phyloP scores from a whole-genome alignment of 2,113 vertebrate species.

The Stomatorhinus ivindoensis region DNA sequence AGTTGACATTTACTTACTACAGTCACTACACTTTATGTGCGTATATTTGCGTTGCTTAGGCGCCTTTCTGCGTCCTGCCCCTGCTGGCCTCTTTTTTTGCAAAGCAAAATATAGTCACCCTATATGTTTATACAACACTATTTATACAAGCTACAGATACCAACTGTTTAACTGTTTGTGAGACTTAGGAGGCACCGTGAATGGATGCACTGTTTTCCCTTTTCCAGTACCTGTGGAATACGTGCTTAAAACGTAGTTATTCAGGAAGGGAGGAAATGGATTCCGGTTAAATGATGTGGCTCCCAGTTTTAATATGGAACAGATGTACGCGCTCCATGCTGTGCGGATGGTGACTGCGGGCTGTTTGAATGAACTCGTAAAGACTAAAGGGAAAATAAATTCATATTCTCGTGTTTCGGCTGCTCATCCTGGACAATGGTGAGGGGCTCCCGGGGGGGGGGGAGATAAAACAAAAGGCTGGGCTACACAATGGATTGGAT shows the following conservation, averaged over 20 bases:
- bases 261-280: not conserved
- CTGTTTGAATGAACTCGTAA: not conserved
- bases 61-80: not conserved
- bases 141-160: not conserved
- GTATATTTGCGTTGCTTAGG: not conserved
- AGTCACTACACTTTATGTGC: not conserved
- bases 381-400: not conserved
- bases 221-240: not conserved
- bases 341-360: not conserved
- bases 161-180: not conserved
- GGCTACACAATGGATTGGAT: not conserved
- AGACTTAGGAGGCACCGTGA: not conserved
- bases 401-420: not conserved
- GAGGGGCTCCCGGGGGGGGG: not conserved
- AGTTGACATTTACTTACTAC: not conserved
- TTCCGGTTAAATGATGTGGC: slow-evolving; percentile 6
- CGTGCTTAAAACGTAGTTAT: not conserved
- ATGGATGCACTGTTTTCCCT: not conserved
- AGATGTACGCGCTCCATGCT: not conserved
- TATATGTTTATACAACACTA: not conserved
- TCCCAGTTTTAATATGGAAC: slow-evolving; percentile 4
- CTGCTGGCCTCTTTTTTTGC: not conserved
- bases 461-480: not conserved
- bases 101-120: not conserved
- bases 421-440: not conserved